Evolutionary conservation across 2,113 vertebrate species (phyloP), one percentile per base, ranked within the genome.

Genomic region (Lucifuga dentata): DNA sequence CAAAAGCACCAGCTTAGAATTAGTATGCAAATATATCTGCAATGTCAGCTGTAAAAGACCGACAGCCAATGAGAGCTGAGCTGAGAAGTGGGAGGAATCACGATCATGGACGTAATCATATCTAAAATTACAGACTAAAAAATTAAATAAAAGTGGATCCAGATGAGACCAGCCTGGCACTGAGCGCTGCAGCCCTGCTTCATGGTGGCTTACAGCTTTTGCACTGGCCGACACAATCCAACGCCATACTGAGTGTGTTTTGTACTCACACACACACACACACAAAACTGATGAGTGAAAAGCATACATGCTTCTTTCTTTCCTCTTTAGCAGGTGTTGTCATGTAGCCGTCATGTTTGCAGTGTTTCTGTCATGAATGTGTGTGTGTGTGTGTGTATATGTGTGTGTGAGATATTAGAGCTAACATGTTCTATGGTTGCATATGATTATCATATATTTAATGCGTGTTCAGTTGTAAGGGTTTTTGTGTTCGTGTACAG

Each of bases 291-390:
- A 35, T 6, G 35, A 71, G 44, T 52, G 40, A 75, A 41, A 64
- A 73, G 62, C 58, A 43, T 52, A 43, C 62, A 13, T 55, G 63
- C 24, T 50, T 72, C 58, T 33, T 23, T 72, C 26, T 61, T 5
- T 38, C 64, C 49, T 65, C 66, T 79, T 78, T 56, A 78, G 83
- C 73, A 86, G 80, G 59, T 88, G 76, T 84, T 48, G 78, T 79
- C 70, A 68, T 35, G 71, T 86, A 72, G 75, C 70, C 44, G 67
- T 88, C 77, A 65, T 84, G 78, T 87, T 86, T 23, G 84, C 79
- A 76, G 80, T 81, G 80, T 76, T 70, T 78, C 73, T 74, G 76
- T 53, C 73, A 85, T 81, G 67, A 76, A 12, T 35, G 50, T 38
- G 53, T 35, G 52, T 26, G 61, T 24, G 73, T 20, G 58, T n/a